Base-by-base conservation (phyloP, 2,888 invertebrate species). In the Anaspis maculata region DNA sequence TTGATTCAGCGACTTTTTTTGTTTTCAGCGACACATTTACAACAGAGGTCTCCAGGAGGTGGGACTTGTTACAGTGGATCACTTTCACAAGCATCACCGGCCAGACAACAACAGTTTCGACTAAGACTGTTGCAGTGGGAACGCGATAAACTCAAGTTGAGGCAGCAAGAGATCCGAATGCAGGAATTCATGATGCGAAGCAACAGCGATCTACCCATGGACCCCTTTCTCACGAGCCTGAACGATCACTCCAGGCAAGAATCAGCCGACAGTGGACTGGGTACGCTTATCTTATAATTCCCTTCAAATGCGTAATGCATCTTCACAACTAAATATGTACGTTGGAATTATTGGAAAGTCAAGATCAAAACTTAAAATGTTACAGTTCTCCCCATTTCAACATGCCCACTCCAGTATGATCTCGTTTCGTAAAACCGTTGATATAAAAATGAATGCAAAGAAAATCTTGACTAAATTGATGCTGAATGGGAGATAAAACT, bases 221-320 rank as follows among this genome's bases (percentile, higher is more conserved):
- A 87, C 64, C 86, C 87, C 39, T 87, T 86, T 69, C 69, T 87
- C 43, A 83, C 85, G 2, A 81, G 83, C 29, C 70, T 84, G 52
- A 79, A 81, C 33, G 91, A 91, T 57, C 95, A 95, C 67, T 84
- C 90, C 51, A 76, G 94, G 44, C 94, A 95, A 66, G 94, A 92
- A 67, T 91, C 91, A 7, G 89, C 89, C 7, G 94, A 95, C 66
- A 91, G 90, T 64, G 95, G 95, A 31, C 73, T 94, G 42, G 92
- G 92, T 64, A 52, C n/a, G 52, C 54, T 45, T 27, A 13, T 19
- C 9, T 11, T 2, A 13, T 15, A 11, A 10, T 24, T 24, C 10
- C 24, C 24, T 4, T 24, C 4, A 13, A 15, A 10, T 27, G 4
- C n/a, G 3, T 27, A 13, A 6, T 27, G n/a, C n/a, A n/a, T n/a